These are phyloP conservation scores for Perodicticus potto DNA, from an alignment of 2,797 vertebrate species.

Conservation along the genomic window DNA sequence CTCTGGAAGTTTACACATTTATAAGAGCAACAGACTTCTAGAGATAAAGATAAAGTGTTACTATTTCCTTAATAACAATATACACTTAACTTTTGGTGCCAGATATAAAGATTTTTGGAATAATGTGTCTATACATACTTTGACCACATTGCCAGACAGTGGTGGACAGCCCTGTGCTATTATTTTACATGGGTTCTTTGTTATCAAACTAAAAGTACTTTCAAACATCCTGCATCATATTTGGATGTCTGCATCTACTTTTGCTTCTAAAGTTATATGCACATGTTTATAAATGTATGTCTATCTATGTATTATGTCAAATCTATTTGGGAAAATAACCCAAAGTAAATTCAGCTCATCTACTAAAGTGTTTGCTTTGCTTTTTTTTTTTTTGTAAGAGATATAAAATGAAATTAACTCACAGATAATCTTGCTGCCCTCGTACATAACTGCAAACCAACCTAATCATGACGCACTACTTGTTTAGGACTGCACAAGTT, in stretches of 20 bases:
- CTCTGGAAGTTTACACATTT: not conserved
- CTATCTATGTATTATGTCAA: not conserved
- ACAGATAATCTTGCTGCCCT: not conserved
- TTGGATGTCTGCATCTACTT: constrained; percentile 9
- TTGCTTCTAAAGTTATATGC: not conserved
- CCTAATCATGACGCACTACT: not conserved
- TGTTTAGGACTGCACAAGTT: not conserved
- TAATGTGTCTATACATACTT: not conserved
- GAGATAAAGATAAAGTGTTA: not conserved
- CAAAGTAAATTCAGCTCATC: not conserved
- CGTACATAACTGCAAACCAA: not conserved
- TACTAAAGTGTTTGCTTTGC: not conserved
- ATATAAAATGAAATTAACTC: not conserved
- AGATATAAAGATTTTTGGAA: not conserved
- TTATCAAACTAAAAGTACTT: constrained; percentile 12
- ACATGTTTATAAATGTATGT: not conserved
- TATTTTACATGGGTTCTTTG: constrained; percentile 12
- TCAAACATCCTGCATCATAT: not conserved
- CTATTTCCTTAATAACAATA: constrained; percentile 4
- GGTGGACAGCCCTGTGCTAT: not conserved
- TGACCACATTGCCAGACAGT: not conserved
- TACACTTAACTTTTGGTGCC: not conserved
- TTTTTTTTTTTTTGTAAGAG: not conserved
- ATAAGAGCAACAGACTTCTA: not conserved
- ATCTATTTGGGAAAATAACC: constrained; percentile 11